Evolutionary conservation across 2,888 invertebrate species (phyloP).

Genomic region (Amphipoea oculea): DNA sequence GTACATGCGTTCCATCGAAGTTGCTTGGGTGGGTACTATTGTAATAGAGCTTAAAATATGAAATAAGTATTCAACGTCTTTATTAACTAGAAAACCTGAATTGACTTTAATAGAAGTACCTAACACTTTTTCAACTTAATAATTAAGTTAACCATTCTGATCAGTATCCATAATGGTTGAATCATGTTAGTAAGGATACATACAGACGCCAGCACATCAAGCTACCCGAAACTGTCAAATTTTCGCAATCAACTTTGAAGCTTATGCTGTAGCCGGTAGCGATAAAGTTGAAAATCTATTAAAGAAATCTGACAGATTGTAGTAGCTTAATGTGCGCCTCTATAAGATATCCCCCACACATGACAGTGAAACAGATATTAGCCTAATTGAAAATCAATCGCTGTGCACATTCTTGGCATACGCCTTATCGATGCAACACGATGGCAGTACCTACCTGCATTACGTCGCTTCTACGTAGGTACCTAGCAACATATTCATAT

Average conservation of each 20-base stretch:
- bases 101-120: background rate
- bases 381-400: slow-evolving; percentile 32
- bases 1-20: slow-evolving; percentile 3
- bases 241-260: no score
- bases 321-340: no score
- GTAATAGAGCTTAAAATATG: background rate
- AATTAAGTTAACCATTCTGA: background rate
- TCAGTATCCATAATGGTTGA: background rate
- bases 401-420: slow-evolving; percentile 1
- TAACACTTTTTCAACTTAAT: background rate
- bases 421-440: slow-evolving; percentile 1
- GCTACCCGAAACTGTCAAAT: no score
- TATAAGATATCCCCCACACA: background rate
- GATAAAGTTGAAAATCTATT: no score
- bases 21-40: background rate
- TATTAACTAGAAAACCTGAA: background rate
- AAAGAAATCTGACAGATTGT: no score
- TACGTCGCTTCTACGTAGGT: background rate
- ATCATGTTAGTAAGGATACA: background rate
- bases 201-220: no score
- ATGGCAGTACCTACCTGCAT: background rate
- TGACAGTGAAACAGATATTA: background rate
- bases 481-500: background rate
- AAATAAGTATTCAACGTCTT: no score
- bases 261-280: no score